phyloP scores from a whole-genome alignment of 2,797 vertebrate genomes.

The Typhlichthys eigenmanni region DNA sequence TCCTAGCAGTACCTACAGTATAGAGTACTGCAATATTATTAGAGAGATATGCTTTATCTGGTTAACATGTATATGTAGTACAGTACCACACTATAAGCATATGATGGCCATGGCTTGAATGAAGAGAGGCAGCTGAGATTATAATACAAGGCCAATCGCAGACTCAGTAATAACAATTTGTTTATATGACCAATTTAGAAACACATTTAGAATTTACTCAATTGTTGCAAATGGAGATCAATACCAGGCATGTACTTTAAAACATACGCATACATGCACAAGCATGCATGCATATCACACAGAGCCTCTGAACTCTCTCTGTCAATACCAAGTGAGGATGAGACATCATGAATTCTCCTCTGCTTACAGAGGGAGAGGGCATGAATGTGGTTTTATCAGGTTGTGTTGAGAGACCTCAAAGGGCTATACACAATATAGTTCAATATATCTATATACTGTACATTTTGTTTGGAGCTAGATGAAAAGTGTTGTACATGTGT shows the following conservation, averaged over 20 bases:
- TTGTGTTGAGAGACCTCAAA: conserved; percentile 56
- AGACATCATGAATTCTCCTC: conserved; percentile 54
- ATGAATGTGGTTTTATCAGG: conserved; percentile 61
- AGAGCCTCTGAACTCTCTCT: conserved; percentile 32
- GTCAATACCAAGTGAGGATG: conserved; percentile 49
- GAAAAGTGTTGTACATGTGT: conserved; percentile 51
- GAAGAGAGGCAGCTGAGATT: conserved; percentile 54
- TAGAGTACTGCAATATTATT: no score
- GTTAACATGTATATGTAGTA: conserved; percentile 39
- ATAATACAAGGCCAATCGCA: conserved; percentile 12
- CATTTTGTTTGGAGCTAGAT: conserved; percentile 45
- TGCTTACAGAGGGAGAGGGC: conserved; percentile 43
- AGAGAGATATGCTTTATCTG: no score
- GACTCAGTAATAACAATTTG: conserved; percentile 23
- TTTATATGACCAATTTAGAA: conserved; percentile 24
- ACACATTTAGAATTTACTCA: conserved; percentile 35
- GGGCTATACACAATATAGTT: conserved; percentile 47
- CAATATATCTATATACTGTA: conserved; percentile 28
- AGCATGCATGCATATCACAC: conserved; percentile 8
- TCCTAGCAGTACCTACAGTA: no score
- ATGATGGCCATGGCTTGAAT: conserved; percentile 58
- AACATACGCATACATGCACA: background rate
- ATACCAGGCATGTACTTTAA: conserved; percentile 43
- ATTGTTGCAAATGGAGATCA: conserved; percentile 35
- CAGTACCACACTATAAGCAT: conserved; percentile 57